phyloP scores from a whole-genome alignment of 2,888 invertebrate genomes.

The Drosophila pseudotakahashii region DNA sequence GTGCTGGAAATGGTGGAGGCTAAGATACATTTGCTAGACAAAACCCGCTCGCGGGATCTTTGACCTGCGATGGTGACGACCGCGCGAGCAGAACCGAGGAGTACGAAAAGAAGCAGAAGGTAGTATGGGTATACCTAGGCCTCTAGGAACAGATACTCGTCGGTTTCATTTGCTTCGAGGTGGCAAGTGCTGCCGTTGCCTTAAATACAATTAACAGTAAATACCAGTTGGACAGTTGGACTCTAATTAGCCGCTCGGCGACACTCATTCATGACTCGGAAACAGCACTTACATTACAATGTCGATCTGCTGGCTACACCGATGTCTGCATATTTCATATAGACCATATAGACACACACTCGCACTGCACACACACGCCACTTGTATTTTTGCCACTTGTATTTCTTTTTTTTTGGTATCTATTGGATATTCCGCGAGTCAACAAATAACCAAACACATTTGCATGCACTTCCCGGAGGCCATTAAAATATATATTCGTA shows the following conservation, averaged over 20 bases:
- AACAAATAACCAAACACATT: conserved; percentile 58
- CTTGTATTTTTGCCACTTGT: conserved; percentile 29
- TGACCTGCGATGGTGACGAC: conserved; percentile 82
- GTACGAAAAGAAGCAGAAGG: conserved; percentile 39
- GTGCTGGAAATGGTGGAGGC: conserved; percentile 58
- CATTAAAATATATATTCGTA: conserved; percentile 40
- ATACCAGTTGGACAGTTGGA: conserved; percentile 62
- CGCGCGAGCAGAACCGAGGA: conserved; percentile 46
- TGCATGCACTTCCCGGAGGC: conserved; percentile 69
- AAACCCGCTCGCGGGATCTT: conserved; percentile 82
- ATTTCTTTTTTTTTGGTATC: conserved; percentile 31
- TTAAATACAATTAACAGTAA: conserved; percentile 78
- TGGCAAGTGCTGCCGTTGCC: conserved; percentile 58
- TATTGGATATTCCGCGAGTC: conserved; percentile 64
- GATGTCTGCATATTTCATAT: conserved; percentile 56
- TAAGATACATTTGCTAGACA: conserved; percentile 71
- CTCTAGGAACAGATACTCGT: conserved; percentile 5
- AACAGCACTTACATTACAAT: conserved; percentile 42
- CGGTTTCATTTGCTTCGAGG: conserved; percentile 29
- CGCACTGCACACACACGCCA: conserved; percentile 29
- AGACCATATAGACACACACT: conserved; percentile 41
- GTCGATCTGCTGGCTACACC: conserved; percentile 41
- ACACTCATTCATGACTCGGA: conserved; percentile 32
- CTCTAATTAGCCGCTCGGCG: conserved; percentile 60
- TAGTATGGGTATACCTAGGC: conserved; percentile 1